A percentile compares a stretch with the other conserved stretches of the same genome.
These are phyloP conservation scores for Lordiphosa andalusiaca DNA, from an alignment of 2,888 invertebrate genomes.

Conservation along the genomic window DNA sequence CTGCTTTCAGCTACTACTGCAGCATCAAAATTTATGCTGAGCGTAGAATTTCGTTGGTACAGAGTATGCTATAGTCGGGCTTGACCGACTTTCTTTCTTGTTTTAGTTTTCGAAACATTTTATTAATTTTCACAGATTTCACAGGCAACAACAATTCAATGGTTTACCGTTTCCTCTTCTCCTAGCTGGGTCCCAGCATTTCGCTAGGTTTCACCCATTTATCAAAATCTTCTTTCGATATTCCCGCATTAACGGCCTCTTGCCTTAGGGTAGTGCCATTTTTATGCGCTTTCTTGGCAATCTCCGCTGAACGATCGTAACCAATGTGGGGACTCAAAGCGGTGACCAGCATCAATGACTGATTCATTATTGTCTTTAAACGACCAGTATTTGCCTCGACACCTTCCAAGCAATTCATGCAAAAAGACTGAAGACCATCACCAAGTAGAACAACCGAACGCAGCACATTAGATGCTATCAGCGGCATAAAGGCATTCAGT, in stretches of 20 bases:
- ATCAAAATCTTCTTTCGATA: slow-evolving; percentile 91
- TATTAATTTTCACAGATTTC: no score
- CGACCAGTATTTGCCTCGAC: slow-evolving; percentile 87
- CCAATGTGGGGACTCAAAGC: slow-evolving; percentile 98
- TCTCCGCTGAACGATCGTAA: slow-evolving; percentile 95
- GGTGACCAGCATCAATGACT: slow-evolving; percentile 97
- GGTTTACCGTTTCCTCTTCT: no score
- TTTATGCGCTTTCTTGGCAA: slow-evolving; percentile 97
- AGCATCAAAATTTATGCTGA: no score
- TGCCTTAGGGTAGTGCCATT: slow-evolving; percentile 92
- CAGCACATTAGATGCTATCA: slow-evolving; percentile 95
- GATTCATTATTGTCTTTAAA: slow-evolving; percentile 90
- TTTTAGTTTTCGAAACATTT: no score
- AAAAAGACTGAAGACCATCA: slow-evolving; percentile 90
- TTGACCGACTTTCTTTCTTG: no score
- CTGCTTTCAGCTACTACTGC: no score
- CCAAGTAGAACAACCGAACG: slow-evolving; percentile 90
- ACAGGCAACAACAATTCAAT: no score
- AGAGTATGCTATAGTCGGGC: no score
- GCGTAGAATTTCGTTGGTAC: no score
- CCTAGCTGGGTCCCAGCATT: slow-evolving; percentile 85
- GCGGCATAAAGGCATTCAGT: slow-evolving; percentile 98
- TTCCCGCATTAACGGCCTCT: slow-evolving; percentile 91
- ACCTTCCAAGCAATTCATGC: slow-evolving; percentile 90
- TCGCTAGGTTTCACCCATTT: slow-evolving; percentile 93